A percentile compares a stretch with the other conserved stretches of the same genome.
Conservation (phyloP, 2,113 vertebrate species). For the Gyps fulvus region DNA sequence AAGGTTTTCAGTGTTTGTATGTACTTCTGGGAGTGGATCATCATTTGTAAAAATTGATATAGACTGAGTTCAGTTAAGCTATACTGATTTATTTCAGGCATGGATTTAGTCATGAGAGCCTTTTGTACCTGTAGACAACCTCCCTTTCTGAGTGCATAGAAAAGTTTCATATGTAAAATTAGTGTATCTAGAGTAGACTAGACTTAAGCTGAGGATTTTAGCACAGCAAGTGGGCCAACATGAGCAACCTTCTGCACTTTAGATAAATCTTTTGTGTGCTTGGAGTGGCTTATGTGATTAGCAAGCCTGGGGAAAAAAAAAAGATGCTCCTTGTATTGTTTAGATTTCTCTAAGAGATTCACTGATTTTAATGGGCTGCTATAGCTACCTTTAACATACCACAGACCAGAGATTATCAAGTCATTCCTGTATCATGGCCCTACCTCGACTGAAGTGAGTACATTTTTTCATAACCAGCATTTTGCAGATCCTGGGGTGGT, state of each 20-base stretch:
- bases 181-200: background rate
- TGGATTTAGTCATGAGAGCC: background rate
- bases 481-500: background rate
- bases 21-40: background rate
- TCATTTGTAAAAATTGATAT: background rate
- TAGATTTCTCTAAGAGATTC: background rate
- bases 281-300: background rate
- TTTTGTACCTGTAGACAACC: background rate
- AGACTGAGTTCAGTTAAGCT: background rate
- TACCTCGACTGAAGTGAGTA: background rate
- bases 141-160: background rate
- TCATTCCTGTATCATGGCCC: background rate
- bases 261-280: background rate
- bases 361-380: background rate
- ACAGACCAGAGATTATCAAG: background rate
- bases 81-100: background rate
- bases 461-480: background rate
- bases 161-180: background rate
- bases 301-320: background rate
- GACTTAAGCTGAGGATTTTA: background rate
- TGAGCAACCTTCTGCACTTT: background rate
- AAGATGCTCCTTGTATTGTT: background rate
- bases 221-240: background rate
- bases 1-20: background rate
- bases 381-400: background rate